Conservation (phyloP, 2,113 vertebrate genomes). For the Arothron firmamentum region DNA sequence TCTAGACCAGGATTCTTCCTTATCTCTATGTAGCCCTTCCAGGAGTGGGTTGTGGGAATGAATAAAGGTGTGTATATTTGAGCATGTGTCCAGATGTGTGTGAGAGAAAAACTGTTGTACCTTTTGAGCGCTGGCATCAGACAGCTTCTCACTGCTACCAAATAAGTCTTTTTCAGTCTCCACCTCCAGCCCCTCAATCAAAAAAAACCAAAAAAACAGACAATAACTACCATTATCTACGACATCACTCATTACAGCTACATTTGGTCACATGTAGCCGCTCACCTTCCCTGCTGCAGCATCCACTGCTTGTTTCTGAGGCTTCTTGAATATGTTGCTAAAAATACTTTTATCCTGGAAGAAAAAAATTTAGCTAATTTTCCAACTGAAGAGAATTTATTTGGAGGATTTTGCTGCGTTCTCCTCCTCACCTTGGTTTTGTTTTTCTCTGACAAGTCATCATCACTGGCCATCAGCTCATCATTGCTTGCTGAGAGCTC, state of each 20-base stretch:
- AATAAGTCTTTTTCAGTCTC: conserved; percentile 11
- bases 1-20: background rate
- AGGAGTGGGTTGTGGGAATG: too few species aligned
- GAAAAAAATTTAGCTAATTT: too few species aligned
- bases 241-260: too few species aligned
- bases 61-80: too few species aligned
- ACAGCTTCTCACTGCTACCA: conserved; percentile 44
- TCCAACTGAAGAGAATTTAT: too few species aligned
- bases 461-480: too few species aligned
- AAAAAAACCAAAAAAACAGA: conserved; percentile 2
- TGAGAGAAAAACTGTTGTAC: background rate
- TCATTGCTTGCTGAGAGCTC: too few species aligned
- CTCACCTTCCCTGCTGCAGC: too few species aligned
- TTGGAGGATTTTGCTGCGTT: too few species aligned
- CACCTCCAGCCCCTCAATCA: conserved; percentile 25
- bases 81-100: background rate
- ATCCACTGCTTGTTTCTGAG: conserved; percentile 39
- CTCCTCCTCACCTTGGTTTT: too few species aligned
- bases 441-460: too few species aligned
- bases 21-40: background rate
- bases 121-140: conserved; percentile 4
- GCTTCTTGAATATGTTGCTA: conserved; percentile 58
- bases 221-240: background rate
- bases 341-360: conserved; percentile 60
- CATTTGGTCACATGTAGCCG: too few species aligned